Evolutionary conservation across 2,888 invertebrate genomes (phyloP).

Genomic region (Caenorhabditis zanzibari): DNA sequence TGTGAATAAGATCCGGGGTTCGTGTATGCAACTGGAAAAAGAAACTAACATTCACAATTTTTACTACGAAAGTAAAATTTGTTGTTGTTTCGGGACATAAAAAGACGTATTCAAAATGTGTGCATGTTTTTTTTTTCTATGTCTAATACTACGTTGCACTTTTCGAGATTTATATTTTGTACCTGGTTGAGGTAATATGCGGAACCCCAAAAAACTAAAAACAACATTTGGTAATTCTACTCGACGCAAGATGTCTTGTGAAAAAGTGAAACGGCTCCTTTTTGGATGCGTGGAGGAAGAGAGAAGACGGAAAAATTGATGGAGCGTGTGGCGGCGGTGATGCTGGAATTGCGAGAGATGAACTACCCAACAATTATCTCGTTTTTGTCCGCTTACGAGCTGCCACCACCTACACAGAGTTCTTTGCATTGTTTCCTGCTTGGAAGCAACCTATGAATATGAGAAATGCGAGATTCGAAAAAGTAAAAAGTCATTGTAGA

Average conservation of each 20-base stretch:
- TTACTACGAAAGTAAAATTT: not conserved
- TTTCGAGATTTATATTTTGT: not conserved
- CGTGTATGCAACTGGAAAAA: no score
- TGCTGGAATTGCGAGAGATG: constrained; percentile 46
- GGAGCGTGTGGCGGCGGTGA: constrained; percentile 17
- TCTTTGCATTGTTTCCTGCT: constrained; percentile 5
- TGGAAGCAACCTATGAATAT: not conserved
- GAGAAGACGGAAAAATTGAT: constrained; percentile 32
- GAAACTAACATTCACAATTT: not conserved
- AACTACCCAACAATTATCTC: constrained; percentile 54
- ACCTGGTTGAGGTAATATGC: constrained; percentile 21
- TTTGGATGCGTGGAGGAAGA: constrained; percentile 17
- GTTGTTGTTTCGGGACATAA: not conserved
- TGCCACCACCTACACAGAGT: constrained; percentile 32
- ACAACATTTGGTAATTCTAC: constrained; percentile 21
- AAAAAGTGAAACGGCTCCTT: constrained; percentile 22
- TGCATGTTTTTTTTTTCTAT: not conserved
- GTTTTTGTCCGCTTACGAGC: constrained; percentile 16
- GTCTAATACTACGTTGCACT: not conserved
- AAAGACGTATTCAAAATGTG: not conserved
- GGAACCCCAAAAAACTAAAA: constrained; percentile 37
- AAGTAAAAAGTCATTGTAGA: not conserved
- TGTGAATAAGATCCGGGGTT: not conserved
- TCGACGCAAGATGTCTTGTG: not conserved
- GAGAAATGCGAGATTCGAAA: not conserved